Evolutionary conservation across 2,888 invertebrate genomes (phyloP).

Genomic region (Hartigia nigra): DNA sequence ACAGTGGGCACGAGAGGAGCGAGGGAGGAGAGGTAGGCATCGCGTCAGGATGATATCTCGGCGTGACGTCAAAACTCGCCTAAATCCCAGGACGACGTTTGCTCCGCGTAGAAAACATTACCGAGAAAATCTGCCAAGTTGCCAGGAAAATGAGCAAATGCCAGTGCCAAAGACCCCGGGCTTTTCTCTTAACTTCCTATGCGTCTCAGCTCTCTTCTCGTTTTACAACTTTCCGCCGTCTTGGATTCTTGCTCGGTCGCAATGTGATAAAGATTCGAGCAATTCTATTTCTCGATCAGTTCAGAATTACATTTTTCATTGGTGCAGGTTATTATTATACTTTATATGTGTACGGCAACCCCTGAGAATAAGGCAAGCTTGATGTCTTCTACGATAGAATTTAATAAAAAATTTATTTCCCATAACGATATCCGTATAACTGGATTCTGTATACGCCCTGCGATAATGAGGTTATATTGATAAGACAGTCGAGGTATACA

Average conservation of each 20-base stretch:
- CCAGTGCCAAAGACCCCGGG: background rate
- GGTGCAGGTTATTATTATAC: background rate
- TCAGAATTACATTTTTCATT: background rate
- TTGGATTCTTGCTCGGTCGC: background rate
- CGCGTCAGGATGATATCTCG: background rate
- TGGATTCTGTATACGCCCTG: slow-evolving; percentile 43
- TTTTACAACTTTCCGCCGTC: background rate
- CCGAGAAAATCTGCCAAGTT: background rate
- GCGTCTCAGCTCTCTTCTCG: background rate
- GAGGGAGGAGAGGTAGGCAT: background rate
- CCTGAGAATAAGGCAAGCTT: background rate
- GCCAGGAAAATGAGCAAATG: background rate
- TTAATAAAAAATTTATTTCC: slow-evolving; percentile 46
- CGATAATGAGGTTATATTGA: slow-evolving; percentile 56
- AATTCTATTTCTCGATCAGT: background rate
- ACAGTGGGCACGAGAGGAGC: background rate
- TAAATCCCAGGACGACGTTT: background rate
- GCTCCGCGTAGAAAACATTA: background rate
- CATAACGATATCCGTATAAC: slow-evolving; percentile 48
- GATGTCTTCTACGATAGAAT: background rate
- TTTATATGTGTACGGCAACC: background rate
- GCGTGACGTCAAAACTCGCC: background rate
- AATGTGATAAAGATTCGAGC: background rate
- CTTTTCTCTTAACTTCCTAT: background rate
- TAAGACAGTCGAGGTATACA: slow-evolving; percentile 31